Base-by-base conservation (phyloP, 2,797 vertebrate genomes). In the Esox masquinongy region DNA sequence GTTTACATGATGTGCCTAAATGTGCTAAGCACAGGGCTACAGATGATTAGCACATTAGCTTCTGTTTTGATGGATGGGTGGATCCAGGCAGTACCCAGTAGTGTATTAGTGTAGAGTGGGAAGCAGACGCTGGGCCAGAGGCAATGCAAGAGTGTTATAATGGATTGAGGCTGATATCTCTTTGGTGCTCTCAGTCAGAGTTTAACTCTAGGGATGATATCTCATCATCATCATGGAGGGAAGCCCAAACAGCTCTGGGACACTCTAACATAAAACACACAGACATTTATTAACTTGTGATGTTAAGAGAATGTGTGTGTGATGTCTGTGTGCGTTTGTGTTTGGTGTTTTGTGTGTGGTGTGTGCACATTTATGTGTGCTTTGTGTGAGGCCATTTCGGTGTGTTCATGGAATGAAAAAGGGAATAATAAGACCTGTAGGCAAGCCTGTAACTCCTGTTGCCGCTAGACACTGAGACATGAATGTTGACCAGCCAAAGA, bases 261-360 rank as follows among this genome's bases (percentile, higher is more conserved):
- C 50, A 53, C 11, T 29, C 68, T 19, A 15, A 11, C 70, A 53
- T 15, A 24, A 56, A 72, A 63, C 56, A 39, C 75, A 39, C 11
- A 61, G 53, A 22, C 22, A 43, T 59, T 31, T 19, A 56, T 31
- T 24, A 29, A n/a, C 22, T 67, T 31, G 26, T 59, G 53, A 43
- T 36, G 39, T 50, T 29, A 49, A 6, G 69, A 1, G 59, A 56
- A 67, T 74, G 11, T 56, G 50, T 50, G 43, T 53, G 64, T 50
- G 17, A 12, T 34, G 39, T 68, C 59, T 34, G 53, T 73, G 24
- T 26, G 49, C 69, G 74, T 24, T n/a, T 73, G 43, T 78, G 31
- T 77, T 9, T 66, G 75, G 16, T 26, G 36, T 64, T 36, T 5
- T 29, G 49, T 26, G 22, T 49, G 51, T 19, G 14, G 14, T 16